Evolutionary conservation across 2,113 vertebrate genomes (phyloP).

Genomic region (Pelecanoides urinatrix): DNA sequence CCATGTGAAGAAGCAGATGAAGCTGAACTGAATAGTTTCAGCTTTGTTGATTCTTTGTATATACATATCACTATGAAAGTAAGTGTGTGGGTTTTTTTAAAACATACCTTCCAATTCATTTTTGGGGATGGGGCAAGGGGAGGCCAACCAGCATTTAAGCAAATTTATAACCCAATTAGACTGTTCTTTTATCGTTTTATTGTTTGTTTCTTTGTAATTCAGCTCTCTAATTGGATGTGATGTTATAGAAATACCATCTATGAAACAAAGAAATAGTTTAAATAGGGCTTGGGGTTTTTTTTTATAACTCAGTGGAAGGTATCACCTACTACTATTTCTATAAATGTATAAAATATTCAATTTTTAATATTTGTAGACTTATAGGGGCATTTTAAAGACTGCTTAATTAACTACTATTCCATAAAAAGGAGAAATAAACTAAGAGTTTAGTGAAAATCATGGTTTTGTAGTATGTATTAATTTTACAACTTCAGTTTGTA

Average conservation of each 20-base stretch:
- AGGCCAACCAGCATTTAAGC: neutral
- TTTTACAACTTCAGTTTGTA: neutral
- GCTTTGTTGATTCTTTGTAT: neutral
- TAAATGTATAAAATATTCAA: neutral
- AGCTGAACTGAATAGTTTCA: neutral
- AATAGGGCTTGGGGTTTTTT: neutral
- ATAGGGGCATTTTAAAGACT: neutral
- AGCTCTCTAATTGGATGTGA: neutral
- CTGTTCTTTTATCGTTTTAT: neutral
- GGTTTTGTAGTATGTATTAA: neutral
- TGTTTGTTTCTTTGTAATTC: constrained; percentile 19
- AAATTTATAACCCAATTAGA: constrained; percentile 35
- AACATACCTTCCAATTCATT: neutral
- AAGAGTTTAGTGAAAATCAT: neutral
- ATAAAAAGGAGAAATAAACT: neutral
- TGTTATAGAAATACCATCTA: neutral
- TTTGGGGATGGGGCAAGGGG: neutral
- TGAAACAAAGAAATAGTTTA: neutral
- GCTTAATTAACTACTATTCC: neutral
- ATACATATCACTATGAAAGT: neutral
- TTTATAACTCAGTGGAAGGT: neutral
- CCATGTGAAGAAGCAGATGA: neutral
- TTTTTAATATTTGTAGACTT: neutral
- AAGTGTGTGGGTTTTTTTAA: neutral
- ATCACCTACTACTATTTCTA: neutral